Base-by-base conservation (phyloP, 1,140 invertebrate genomes). In the Cydia splendana region DNA sequence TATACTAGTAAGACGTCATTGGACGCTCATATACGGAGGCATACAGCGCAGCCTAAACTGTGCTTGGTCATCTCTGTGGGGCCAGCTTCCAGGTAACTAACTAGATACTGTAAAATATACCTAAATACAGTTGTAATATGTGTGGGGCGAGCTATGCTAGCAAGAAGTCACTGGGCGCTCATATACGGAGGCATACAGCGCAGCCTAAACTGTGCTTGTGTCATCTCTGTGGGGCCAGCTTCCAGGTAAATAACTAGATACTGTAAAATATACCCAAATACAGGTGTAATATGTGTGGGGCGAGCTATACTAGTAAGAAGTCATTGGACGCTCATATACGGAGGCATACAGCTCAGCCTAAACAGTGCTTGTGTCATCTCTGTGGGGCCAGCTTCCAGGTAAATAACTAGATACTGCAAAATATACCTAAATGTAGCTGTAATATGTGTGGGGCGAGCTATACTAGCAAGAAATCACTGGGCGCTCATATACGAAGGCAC, bases 31-130 rank as follows among this genome's bases (percentile, higher is more conserved):
- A 18, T 80, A 7, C 24, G 74, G 2, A 74, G 74, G 12, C 83
- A 78, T 5, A 57, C 65, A 3, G 57, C 12, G 13, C 65, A 73
- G 13, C 65, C 20, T 67, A 80, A 71, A 76, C 1, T 69, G 0
- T 82, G 80, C 4, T 76, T 86, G 3, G 88, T 53, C 82, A 88
- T 71, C 42, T 83, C 1, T 88, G 87, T 20, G 85, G 85, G 0
- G 34, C 34, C 6, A 38, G 6, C 34, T 38, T 38, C 7, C 34
- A 38, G 34, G 34, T 38, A 38, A 38, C 6, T 7, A 38, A 38
- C 34, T 38, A 38, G 30, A 38, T 38, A 38, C 1, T 24, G 24
- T 2, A 24, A 38, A 38, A 38, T 38, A 38, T 38, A 4, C 5
- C 30, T 3, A 30, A 80, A n/a, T 82, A 80, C 45, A 34, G 67